These are phyloP conservation scores for Radopholus similis DNA, from an alignment of 1,140 invertebrate genomes.

Conservation along the genomic window DNA sequence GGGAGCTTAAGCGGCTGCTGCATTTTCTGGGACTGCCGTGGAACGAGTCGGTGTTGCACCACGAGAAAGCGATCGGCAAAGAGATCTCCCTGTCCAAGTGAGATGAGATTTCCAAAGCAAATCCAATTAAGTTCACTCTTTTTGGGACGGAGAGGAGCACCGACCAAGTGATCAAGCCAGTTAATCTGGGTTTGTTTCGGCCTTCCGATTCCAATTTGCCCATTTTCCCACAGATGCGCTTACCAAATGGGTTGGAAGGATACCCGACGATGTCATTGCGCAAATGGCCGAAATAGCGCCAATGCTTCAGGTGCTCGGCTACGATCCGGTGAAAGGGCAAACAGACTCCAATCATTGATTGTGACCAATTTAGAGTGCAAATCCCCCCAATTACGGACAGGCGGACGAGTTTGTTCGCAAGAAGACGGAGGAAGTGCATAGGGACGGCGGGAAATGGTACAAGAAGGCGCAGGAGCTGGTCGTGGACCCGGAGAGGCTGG, in stretches of 20 bases:
- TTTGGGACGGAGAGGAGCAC: constrained; percentile 90
- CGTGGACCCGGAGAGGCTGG: constrained; percentile 31
- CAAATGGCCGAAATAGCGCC: constrained; percentile 54
- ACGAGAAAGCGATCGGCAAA: constrained; percentile 93
- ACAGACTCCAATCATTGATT: not conserved
- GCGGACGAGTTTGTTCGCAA: constrained; percentile 78
- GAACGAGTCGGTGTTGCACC: constrained; percentile 91
- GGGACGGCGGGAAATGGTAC: constrained; percentile 62
- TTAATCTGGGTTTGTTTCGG: constrained; percentile 71
- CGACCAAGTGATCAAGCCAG: constrained; percentile 96
- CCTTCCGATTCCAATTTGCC: not conserved
- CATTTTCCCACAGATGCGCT: constrained; percentile 69
- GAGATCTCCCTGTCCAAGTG: constrained; percentile 82
- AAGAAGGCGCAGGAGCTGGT: constrained; percentile 43
- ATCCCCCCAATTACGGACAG: constrained; percentile 85
- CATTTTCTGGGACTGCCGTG: constrained; percentile 86
- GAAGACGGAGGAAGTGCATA: constrained; percentile 70
- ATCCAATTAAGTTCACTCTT: not conserved
- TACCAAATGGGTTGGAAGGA: constrained; percentile 88
- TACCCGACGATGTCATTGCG: constrained; percentile 80
- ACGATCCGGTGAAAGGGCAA: constrained; percentile 45
- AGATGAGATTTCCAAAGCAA: constrained; percentile 57
- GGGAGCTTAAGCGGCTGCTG: constrained; percentile 83
- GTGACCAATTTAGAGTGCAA: constrained; percentile 62
- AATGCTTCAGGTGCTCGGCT: constrained; percentile 50